A percentile compares a stretch with the other conserved stretches of the same genome.
phyloP scores from a whole-genome alignment of 2,797 vertebrate species.

The Argyrosomus regius region DNA sequence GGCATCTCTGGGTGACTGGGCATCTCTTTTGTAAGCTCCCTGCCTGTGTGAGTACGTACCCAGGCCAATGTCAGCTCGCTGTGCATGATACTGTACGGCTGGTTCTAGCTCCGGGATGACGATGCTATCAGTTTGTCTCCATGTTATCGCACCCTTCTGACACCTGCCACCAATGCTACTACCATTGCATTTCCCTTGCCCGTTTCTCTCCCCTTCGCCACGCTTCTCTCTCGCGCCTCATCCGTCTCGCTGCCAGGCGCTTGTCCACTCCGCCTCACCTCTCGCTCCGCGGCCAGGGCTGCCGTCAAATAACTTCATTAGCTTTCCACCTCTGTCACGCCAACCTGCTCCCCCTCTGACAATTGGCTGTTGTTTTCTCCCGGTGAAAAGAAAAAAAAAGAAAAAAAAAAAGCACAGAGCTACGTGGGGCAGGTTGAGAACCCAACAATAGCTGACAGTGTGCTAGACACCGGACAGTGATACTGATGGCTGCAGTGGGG shows the following conservation, averaged over 20 bases:
- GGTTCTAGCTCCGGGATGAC: constrained; percentile 68
- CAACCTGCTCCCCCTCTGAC: constrained; percentile 85
- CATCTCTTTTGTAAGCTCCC: constrained; percentile 60
- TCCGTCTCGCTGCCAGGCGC: constrained; percentile 86
- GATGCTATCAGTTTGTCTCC: constrained; percentile 81
- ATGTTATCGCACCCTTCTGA: constrained; percentile 82
- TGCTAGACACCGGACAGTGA: constrained; percentile 81
- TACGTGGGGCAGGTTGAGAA: constrained; percentile 81
- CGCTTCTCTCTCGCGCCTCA: constrained; percentile 75
- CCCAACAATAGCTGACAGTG: constrained; percentile 84
- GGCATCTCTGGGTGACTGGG: constrained; percentile 76
- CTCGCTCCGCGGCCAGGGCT: constrained; percentile 84
- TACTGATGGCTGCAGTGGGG: constrained; percentile 82
- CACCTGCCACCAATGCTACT: constrained; percentile 82
- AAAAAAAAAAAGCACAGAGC: constrained; percentile 60
- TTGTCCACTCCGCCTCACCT: constrained; percentile 87
- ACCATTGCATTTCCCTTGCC: constrained; percentile 62
- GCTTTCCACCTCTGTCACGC: constrained; percentile 88
- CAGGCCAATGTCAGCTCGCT: constrained; percentile 61
- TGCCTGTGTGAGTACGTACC: constrained; percentile 44
- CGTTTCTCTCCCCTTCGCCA: constrained; percentile 51
- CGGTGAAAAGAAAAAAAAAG: constrained; percentile 31
- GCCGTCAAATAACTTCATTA: constrained; percentile 90
- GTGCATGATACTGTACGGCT: constrained; percentile 61
- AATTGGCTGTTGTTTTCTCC: constrained; percentile 83